Evolutionary conservation across 2,113 vertebrate genomes (phyloP).

Genomic region (Syrrhaptes paradoxus): DNA sequence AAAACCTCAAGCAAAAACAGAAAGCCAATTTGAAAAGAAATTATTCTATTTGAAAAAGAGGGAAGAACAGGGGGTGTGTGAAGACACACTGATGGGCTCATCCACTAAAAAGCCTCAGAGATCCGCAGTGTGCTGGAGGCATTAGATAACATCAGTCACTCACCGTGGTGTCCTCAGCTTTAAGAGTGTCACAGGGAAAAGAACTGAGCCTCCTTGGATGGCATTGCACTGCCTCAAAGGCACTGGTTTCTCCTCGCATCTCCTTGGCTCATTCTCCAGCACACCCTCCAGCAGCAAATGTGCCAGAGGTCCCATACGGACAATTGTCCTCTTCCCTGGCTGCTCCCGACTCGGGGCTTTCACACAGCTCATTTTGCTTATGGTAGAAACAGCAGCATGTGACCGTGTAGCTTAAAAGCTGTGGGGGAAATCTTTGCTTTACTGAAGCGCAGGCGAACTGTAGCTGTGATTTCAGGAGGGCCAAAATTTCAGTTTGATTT

Average conservation of each 20-base stretch:
- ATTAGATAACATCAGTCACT: background rate
- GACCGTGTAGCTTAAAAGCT: background rate
- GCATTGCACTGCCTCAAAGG: background rate
- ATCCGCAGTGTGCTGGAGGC: background rate
- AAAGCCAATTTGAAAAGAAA: background rate
- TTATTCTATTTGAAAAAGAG: slow-evolving; percentile 5
- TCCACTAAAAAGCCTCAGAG: background rate
- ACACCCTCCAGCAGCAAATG: background rate
- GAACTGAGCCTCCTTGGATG: background rate
- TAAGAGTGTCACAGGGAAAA: background rate
- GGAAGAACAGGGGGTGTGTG: background rate
- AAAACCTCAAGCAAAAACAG: background rate
- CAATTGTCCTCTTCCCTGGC: background rate
- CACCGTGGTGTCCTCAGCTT: background rate
- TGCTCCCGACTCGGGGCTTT: background rate
- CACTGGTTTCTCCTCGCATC: background rate
- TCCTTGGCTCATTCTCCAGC: background rate
- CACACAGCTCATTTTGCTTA: background rate
- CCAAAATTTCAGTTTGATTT: background rate
- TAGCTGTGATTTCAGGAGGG: background rate
- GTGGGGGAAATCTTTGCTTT: background rate
- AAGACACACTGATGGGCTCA: background rate
- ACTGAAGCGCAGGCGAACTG: background rate
- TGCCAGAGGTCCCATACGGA: background rate
- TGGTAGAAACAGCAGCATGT: background rate